phyloP scores from a whole-genome alignment of 2,113 vertebrate genomes.

The Leptodactylus fuscus region DNA sequence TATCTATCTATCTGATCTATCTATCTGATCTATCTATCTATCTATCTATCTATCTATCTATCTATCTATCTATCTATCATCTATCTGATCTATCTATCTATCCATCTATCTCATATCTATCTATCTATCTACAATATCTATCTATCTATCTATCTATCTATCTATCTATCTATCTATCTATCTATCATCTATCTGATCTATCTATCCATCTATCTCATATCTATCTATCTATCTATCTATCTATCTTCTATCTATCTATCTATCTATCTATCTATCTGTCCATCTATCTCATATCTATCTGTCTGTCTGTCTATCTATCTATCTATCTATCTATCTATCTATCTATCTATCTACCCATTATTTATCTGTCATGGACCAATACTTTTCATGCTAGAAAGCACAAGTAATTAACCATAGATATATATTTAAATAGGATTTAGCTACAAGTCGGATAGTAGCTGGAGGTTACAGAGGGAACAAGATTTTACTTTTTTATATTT shows the following conservation, averaged over 20 bases:
- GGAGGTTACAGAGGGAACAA: conserved; percentile 21
- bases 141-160: background rate
- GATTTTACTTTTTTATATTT: conserved; percentile 49
- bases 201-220: background rate
- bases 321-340: conserved; percentile 9
- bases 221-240: background rate
- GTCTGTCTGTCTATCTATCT: background rate
- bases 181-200: background rate
- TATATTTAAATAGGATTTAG: conserved; percentile 43
- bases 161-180: background rate
- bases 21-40: no score
- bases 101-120: background rate
- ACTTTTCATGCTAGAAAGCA: background rate
- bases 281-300: background rate
- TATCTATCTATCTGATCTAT: no score
- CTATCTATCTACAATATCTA: background rate
- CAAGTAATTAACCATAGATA: conserved; percentile 34
- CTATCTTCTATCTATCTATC: conserved; percentile 15
- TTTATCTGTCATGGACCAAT: background rate
- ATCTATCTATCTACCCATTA: conserved; percentile 1
- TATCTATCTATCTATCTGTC: background rate
- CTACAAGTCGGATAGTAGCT: conserved; percentile 11
- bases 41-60: no score
- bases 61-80: no score
- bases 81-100: background rate